These are phyloP conservation scores for Pygoscelis adeliae DNA, from an alignment of 2,113 vertebrate genomes.

Conservation along the genomic window DNA sequence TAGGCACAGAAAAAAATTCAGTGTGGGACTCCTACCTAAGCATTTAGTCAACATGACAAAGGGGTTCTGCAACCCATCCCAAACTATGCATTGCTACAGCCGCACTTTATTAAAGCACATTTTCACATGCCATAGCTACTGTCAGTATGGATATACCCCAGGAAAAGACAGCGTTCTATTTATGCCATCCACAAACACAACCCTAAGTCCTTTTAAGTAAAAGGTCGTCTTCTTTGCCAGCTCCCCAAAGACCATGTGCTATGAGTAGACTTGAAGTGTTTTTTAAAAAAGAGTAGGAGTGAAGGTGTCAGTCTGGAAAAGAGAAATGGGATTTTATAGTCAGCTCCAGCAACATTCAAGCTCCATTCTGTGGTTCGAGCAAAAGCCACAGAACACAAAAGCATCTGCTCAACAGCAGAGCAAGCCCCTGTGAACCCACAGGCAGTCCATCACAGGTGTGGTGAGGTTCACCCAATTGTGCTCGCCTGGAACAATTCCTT, in stretches of 20 bases:
- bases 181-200: background rate
- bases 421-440: rapidly evolving
- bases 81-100: background rate
- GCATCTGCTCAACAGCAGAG: background rate
- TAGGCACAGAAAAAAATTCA: background rate
- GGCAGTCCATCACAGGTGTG: background rate
- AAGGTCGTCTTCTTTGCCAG: background rate
- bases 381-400: background rate
- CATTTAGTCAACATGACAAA: background rate
- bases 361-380: background rate
- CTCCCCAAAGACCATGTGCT: background rate
- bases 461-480: background rate
- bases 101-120: background rate
- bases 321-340: background rate
- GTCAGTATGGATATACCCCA: background rate
- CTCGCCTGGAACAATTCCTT: background rate
- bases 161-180: background rate
- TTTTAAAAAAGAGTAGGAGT: background rate
- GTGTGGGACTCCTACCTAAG: background rate
- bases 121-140: background rate
- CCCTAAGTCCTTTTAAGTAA: background rate
- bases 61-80: background rate
- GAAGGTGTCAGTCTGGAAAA: background rate
- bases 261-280: background rate
- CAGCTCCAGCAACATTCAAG: background rate